Percentiles rank a stretch among this genome's conserved stretches.
phyloP scores from a whole-genome alignment of 2,888 invertebrate genomes.

The Flexamia atlantica region DNA sequence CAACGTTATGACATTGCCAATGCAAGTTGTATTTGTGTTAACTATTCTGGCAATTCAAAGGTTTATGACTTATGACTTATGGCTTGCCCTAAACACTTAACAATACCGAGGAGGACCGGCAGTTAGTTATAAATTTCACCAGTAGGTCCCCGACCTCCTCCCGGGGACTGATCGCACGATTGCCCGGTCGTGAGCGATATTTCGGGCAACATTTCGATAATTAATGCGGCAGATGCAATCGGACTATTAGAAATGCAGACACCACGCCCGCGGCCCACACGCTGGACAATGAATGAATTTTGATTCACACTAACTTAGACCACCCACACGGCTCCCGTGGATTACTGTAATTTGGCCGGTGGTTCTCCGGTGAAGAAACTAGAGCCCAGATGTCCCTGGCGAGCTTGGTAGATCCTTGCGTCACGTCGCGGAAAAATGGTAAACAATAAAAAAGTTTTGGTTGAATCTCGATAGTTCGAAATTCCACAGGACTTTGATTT shows the following conservation, averaged over 20 bases:
- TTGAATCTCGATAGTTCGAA: too few relatives aligned
- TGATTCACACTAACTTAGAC: slow-evolving; percentile 29
- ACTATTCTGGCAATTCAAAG: too few relatives aligned
- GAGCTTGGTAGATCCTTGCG: too few relatives aligned
- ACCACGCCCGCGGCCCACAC: not conserved
- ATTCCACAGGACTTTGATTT: too few relatives aligned
- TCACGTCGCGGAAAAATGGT: too few relatives aligned
- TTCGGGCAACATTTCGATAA: slow-evolving; percentile 39
- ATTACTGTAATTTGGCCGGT: slow-evolving; percentile 36
- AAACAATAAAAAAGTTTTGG: too few relatives aligned
- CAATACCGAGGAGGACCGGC: not conserved
- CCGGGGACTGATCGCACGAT: slow-evolving; percentile 9
- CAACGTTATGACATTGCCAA: too few relatives aligned
- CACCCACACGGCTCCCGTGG: slow-evolving; percentile 24
- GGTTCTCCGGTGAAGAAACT: slow-evolving; percentile 7
- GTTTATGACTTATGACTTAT: too few relatives aligned
- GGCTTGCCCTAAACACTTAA: too few relatives aligned
- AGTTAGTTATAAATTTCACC: not conserved
- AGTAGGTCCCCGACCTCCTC: not conserved
- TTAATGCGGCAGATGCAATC: slow-evolving; percentile 46
- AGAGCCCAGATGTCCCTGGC: not conserved
- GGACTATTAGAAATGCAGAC: slow-evolving; percentile 51
- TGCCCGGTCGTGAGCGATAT: slow-evolving; percentile 17
- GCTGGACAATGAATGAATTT: slow-evolving; percentile 56
- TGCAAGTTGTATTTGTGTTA: too few relatives aligned